Conservation (phyloP, 1,140 invertebrate species). For the Drosophila parabipectinata region DNA sequence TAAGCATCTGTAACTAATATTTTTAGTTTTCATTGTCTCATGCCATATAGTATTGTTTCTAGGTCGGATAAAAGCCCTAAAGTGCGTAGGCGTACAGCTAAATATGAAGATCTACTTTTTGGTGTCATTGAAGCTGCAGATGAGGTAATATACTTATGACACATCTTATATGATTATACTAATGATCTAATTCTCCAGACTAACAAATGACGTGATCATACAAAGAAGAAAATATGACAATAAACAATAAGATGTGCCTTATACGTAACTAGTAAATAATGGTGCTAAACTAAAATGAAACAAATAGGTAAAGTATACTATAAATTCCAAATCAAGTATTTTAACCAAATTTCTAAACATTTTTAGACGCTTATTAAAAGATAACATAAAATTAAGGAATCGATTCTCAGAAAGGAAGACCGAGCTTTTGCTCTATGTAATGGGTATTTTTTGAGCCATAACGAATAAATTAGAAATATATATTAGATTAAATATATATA, state of each 20-base stretch:
- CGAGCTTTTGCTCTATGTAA: neutral
- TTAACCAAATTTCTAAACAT: neutral
- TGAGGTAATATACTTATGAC: conserved; percentile 7
- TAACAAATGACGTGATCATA: conserved; percentile 27
- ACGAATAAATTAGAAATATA: conserved; percentile 6
- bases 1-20: conserved; percentile 34
- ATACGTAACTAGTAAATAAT: neutral
- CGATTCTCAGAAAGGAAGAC: neutral
- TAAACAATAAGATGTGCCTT: neutral
- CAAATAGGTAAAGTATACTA: conserved; percentile 3
- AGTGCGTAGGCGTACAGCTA: conserved; percentile 28
- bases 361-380: neutral
- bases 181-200: conserved; percentile 18
- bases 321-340: neutral
- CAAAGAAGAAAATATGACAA: too few species aligned
- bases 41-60: neutral
- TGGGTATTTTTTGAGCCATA: conserved; percentile 2
- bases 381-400: neutral
- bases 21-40: neutral
- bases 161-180: neutral
- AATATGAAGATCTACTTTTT: conserved; percentile 31
- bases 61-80: conserved; percentile 35
- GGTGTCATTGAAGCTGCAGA: conserved; percentile 6
- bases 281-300: neutral
- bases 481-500: conserved; percentile 9